Evolutionary conservation across 2,888 invertebrate genomes (phyloP).

Genomic region (Hyposoter didymator): DNA sequence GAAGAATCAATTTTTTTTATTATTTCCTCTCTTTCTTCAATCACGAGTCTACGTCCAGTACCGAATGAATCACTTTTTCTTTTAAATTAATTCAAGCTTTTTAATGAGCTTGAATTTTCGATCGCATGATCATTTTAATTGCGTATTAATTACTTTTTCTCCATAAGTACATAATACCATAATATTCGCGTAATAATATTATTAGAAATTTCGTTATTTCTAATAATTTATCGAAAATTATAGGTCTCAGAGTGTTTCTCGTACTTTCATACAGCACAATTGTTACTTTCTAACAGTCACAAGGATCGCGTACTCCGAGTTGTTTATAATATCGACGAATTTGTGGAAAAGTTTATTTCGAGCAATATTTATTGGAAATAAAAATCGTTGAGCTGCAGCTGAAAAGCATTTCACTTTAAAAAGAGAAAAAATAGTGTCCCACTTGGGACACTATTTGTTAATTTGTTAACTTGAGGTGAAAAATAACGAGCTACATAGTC

Average conservation of each 20-base stretch:
- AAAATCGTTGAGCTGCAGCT: neutral
- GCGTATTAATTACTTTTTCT: neutral
- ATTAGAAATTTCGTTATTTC: neutral
- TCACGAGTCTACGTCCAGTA: neutral
- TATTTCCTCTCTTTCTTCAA: neutral
- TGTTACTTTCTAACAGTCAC: too few species aligned
- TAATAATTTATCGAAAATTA: neutral
- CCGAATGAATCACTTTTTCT: neutral
- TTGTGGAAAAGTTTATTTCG: too few species aligned
- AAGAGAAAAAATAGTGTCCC: neutral
- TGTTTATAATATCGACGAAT: too few species aligned
- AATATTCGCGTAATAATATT: neutral
- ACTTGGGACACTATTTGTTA: neutral
- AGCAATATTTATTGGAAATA: too few species aligned
- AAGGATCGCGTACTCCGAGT: too few species aligned
- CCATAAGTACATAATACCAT: too few species aligned
- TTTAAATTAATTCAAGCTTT: neutral
- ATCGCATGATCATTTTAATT: neutral
- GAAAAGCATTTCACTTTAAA: neutral
- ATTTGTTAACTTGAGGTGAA: neutral
- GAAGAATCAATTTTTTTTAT: constrained; percentile 28
- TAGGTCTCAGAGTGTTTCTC: too few species aligned
- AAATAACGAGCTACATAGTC: neutral
- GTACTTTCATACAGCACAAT: too few species aligned
- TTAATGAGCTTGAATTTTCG: neutral